Base-by-base conservation (phyloP, 2,888 invertebrate species). In the Phengaris alcon region DNA sequence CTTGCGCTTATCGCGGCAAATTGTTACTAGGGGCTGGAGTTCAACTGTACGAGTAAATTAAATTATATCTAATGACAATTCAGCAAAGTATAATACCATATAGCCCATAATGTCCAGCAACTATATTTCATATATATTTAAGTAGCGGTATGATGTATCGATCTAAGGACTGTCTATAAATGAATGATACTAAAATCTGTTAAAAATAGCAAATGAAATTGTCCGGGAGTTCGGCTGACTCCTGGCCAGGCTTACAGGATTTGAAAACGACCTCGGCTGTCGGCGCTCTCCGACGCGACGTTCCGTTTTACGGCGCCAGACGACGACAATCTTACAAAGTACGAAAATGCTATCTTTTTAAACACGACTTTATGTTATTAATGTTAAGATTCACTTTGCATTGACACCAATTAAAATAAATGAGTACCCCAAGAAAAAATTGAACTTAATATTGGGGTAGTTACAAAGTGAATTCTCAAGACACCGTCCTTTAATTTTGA, bases 281-380 rank as follows among this genome's bases (percentile, higher is more conserved):
- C 69, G 46, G 46, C 69, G 48, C 46, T 22, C 46, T 68, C 44
- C 57, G 74, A 12, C 77, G 77, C 57, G 74, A n/a, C 77, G 77
- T 74, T 75, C 74, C 72, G 44, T 51, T 77, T 78, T 76, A 78
- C 72, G 78, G 76, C 78, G 74, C 76, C 72, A 76, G 75, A 72
- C 76, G 72, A 57, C 72, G 64, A 64, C 64, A 68, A 6, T 69
- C 46, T 76, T 69, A 74, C 73, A 78, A 73, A 77, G 12, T 75
- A 76, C 74, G 55, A 8, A 68, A 70, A 70, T 54, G 57, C 48
- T 44, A 6, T 10, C 55, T 10, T 8, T 10, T 7, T 7, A 75
- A 74, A 44, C 51, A 15, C 10, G 15, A 68, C 68, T n/a, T n/a
- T 77, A 75, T 51, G n/a, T 7, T 1, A 6, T n/a, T 1, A 64